phyloP scores from a whole-genome alignment of 2,113 vertebrate genomes.

The Helogale parvula region DNA sequence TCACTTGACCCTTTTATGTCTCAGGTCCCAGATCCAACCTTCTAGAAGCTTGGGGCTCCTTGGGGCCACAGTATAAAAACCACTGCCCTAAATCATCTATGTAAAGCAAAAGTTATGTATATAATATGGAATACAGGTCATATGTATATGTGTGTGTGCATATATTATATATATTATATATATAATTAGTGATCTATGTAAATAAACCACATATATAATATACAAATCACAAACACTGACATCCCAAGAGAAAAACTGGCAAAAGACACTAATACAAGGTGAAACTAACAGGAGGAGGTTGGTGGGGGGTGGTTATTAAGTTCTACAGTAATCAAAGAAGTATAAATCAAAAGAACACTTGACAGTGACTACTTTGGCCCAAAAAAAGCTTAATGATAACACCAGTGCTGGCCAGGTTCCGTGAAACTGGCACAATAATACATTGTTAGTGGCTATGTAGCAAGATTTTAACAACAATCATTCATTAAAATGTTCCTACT shows the following conservation, averaged over 20 bases:
- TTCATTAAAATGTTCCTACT: constrained; percentile 33
- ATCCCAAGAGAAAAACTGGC: neutral
- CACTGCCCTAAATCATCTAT: neutral
- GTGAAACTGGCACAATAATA: neutral
- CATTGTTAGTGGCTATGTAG: neutral
- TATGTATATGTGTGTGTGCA: neutral
- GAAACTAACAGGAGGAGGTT: neutral
- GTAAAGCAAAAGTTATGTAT: constrained; percentile 3
- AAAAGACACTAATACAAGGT: neutral
- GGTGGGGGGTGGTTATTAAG: neutral
- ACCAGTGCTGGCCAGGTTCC: neutral
- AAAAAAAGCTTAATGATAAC: neutral
- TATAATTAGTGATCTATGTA: neutral
- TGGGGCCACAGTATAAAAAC: neutral
- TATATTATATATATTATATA: neutral
- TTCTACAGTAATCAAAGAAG: neutral
- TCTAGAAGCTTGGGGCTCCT: neutral
- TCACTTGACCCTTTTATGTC: neutral
- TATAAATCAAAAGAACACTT: neutral
- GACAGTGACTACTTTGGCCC: neutral
- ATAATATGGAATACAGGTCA: neutral
- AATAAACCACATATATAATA: neutral
- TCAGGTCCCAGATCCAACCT: neutral
- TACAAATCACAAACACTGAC: neutral
- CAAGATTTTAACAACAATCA: constrained; percentile 49